phyloP scores from a whole-genome alignment of 2,888 invertebrate genomes.

The Melinaea menophilus region DNA sequence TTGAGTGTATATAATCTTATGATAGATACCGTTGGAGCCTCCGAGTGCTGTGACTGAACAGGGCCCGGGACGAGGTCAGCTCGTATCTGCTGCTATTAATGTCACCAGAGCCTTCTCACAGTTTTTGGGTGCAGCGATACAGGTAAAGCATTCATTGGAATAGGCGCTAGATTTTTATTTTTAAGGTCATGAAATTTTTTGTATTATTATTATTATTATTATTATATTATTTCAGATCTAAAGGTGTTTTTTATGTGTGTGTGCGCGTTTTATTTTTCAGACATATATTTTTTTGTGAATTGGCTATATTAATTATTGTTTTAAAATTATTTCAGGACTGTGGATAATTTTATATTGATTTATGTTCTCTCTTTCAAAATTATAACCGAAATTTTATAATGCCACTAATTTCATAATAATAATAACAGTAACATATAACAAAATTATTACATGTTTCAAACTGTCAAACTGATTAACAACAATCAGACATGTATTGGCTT shows the following conservation, averaged over 20 bases:
- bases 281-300: neutral
- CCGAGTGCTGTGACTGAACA: constrained; percentile 63
- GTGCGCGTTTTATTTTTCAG: too few species aligned
- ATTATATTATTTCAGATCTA: neutral
- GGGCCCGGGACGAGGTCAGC: constrained; percentile 65
- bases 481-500: too few species aligned
- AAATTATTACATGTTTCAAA: neutral
- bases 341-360: neutral
- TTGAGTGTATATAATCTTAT: constrained; percentile 25
- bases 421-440: constrained; percentile 2
- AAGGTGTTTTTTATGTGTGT: neutral
- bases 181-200: too few species aligned
- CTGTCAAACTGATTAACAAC: neutral
- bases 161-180: too few species aligned
- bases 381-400: neutral
- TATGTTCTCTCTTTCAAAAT: neutral
- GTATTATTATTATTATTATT: too few species aligned
- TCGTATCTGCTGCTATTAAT: constrained; percentile 85
- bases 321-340: neutral
- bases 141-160: constrained; percentile 66
- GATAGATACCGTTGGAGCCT: constrained; percentile 71
- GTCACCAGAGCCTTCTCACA: constrained; percentile 87
- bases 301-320: neutral
- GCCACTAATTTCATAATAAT: neutral
- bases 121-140: constrained; percentile 86